Conservation (phyloP, 2,888 invertebrate genomes). For the Criorhina ranunculi region DNA sequence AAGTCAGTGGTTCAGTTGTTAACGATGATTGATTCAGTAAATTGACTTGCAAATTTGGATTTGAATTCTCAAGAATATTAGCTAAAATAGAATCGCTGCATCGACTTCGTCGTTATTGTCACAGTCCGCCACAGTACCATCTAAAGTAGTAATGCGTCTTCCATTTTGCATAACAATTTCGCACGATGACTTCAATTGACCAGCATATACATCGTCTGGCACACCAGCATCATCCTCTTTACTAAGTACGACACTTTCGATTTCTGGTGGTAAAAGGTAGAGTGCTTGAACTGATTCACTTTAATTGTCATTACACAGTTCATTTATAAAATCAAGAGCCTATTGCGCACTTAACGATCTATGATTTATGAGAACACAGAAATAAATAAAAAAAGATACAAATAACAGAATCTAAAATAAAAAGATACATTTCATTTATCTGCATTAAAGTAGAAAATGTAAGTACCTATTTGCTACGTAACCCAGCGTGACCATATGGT, state of each 20-base stretch:
- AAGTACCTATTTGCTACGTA: too few species aligned
- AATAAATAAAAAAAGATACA: neutral
- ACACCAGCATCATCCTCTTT: slow-evolving; percentile 6
- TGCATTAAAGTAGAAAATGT: neutral
- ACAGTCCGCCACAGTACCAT: neutral
- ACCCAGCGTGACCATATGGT: too few species aligned
- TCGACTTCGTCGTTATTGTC: neutral
- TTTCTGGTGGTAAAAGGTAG: neutral
- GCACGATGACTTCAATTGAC: too few species aligned
- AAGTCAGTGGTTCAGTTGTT: too few species aligned
- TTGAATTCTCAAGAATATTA: too few species aligned
- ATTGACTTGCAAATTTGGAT: too few species aligned
- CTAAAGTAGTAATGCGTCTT: neutral
- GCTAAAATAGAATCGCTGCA: too few species aligned
- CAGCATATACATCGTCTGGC: neutral
- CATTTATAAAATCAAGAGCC: neutral
- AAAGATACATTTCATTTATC: neutral
- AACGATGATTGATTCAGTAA: too few species aligned
- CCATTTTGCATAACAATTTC: too few species aligned
- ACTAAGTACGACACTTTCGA: slow-evolving; percentile 12
- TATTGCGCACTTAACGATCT: neutral
- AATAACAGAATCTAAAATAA: neutral
- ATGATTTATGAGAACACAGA: slow-evolving; percentile 3
- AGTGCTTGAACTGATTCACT: neutral
- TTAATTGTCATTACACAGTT: too few species aligned